Evolutionary conservation across 2,113 vertebrate species (phyloP).

Genomic region (Patagioenas fasciata): DNA sequence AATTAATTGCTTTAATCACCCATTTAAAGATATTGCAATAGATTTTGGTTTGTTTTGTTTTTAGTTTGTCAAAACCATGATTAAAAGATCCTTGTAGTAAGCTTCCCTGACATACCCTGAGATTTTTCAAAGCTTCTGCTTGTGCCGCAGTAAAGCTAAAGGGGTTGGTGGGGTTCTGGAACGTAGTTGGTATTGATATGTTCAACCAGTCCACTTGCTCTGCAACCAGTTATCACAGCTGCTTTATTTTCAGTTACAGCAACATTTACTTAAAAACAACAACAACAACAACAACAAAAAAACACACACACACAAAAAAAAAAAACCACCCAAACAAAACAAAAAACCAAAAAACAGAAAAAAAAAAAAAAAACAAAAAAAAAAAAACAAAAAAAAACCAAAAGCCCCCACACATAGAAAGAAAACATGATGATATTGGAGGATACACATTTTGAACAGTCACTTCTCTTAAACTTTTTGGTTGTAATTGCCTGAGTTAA

Average conservation of each 20-base stretch:
- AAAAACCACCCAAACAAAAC: too few relatives aligned
- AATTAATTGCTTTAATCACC: background rate
- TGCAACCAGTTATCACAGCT: background rate
- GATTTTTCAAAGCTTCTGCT: background rate
- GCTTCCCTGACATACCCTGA: background rate
- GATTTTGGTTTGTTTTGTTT: background rate
- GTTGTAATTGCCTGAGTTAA: background rate
- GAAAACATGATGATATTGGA: background rate
- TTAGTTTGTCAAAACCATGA: background rate
- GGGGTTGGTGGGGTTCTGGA: background rate
- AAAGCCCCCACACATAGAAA: background rate
- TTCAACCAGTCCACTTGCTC: background rate
- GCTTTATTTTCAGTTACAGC: background rate
- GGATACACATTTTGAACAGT: background rate
- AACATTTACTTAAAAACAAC: background rate
- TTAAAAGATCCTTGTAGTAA: background rate
- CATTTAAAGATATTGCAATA: background rate
- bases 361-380: background rate
- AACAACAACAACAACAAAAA: background rate
- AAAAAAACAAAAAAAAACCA: background rate
- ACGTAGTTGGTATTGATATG: background rate
- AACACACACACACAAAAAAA: too few relatives aligned
- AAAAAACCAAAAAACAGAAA: too few relatives aligned
- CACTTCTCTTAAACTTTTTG: background rate
- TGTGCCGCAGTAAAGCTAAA: background rate